Conservation (phyloP, 2,797 vertebrate genomes). For the Cyclura pinguis region DNA sequence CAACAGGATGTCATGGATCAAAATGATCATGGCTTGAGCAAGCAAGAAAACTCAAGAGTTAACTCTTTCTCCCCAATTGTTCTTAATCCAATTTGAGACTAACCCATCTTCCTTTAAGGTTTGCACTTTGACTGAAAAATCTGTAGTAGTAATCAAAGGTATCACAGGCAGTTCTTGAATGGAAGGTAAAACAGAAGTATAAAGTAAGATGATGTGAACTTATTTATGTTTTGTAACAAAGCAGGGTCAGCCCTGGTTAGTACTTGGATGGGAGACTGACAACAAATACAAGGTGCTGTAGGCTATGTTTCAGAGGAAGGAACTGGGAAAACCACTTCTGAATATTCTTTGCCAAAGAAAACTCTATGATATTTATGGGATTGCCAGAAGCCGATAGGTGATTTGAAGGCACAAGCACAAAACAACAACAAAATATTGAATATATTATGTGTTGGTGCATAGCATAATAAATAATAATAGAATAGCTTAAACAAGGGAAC, state of each 20-base stretch:
- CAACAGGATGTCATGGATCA: slow-evolving; percentile 14
- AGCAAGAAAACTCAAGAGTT: rapidly evolving
- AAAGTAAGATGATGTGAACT: background rate
- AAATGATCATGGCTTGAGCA: background rate
- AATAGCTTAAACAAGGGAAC: background rate
- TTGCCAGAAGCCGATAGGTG: too few relatives aligned
- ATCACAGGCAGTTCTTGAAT: background rate
- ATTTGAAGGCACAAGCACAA: too few relatives aligned
- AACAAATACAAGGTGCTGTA: too few relatives aligned
- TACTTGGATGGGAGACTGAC: too few relatives aligned
- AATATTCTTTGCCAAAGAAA: too few relatives aligned
- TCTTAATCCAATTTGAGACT: too few relatives aligned
- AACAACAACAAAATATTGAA: background rate
- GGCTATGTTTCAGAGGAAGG: too few relatives aligned
- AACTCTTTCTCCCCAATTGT: slow-evolving; percentile 4
- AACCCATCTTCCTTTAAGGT: background rate
- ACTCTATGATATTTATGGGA: too few relatives aligned
- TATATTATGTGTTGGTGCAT: background rate
- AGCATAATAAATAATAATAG: background rate
- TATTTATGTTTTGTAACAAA: background rate
- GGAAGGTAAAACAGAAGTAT: background rate
- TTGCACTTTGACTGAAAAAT: too few relatives aligned
- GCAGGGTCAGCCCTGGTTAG: too few relatives aligned
- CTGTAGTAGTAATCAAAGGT: background rate
- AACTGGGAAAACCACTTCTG: too few relatives aligned